Evolutionary conservation across 2,113 vertebrate genomes (phyloP).

Genomic region (Podarcis raffonei): DNA sequence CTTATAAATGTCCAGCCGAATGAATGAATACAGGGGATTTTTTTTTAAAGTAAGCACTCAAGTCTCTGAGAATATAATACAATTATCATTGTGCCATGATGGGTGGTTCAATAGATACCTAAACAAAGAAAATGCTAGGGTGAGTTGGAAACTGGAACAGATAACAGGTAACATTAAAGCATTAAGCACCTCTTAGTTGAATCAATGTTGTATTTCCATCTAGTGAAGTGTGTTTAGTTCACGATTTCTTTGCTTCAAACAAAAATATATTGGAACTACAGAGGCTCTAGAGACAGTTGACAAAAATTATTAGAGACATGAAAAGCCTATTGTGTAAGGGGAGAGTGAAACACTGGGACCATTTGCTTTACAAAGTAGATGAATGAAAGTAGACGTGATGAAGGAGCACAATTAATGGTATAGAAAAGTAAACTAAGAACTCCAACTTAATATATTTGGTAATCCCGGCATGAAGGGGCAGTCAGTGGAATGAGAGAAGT

Average conservation of each 20-base stretch:
- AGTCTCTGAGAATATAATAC: neutral
- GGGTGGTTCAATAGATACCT: neutral
- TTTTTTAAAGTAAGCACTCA: neutral
- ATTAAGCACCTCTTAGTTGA: neutral
- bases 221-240: conserved; percentile 25
- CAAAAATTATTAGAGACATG: conserved; percentile 48
- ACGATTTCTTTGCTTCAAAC: conserved; percentile 18
- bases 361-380: conserved; percentile 59
- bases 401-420: conserved; percentile 59
- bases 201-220: neutral
- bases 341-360: conserved; percentile 52
- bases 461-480: conserved; percentile 54
- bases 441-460: conserved; percentile 63
- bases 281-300: conserved; percentile 44
- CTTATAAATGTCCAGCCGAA: too few relatives aligned
- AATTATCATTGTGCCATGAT: neutral
- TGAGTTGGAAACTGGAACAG: neutral
- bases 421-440: conserved; percentile 47
- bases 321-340: conserved; percentile 30
- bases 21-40: neutral
- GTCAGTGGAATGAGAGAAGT: conserved; percentile 53
- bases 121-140: neutral
- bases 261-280: conserved; percentile 47
- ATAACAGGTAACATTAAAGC: neutral
- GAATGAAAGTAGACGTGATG: conserved; percentile 49